Conservation (phyloP, 2,113 vertebrate genomes). For the Axis porcinus region DNA sequence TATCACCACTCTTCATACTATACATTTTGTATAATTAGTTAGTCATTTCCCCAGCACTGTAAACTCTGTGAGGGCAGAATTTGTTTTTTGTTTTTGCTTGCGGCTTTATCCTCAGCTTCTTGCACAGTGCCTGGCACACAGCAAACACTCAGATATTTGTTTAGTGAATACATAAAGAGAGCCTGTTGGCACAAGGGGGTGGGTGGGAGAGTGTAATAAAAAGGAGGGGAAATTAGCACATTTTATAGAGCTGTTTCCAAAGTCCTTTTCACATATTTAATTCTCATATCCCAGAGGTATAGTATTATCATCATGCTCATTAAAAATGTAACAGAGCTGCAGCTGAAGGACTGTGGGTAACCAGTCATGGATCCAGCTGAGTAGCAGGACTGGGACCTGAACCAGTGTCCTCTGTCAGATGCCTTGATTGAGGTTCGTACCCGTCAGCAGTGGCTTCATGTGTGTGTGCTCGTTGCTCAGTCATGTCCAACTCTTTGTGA, state of each 20-base stretch:
- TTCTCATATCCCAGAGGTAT: not conserved
- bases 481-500: not conserved
- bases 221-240: not conserved
- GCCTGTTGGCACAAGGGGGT: not conserved
- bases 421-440: not conserved
- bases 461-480: not conserved
- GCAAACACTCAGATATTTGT: not conserved
- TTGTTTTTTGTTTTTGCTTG: not conserved
- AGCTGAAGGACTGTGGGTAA: not conserved
- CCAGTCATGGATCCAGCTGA: not conserved
- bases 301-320: not conserved
- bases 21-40: not conserved
- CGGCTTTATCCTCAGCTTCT: not conserved
- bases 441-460: not conserved
- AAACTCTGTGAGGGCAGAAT: not conserved
- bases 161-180: not conserved
- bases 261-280: not conserved
- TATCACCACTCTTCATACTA: not conserved
- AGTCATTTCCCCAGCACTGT: not conserved
- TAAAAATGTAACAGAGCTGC: not conserved
- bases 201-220: not conserved
- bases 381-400: not conserved
- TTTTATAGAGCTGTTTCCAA: not conserved
- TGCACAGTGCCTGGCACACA: not conserved
- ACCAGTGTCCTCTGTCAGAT: not conserved